Conservation (phyloP, 2,113 vertebrate species). For the chimpanzee (Pan troglodytes) region NHGRI_mPanTro3-v2.1_pri NC_072421.2:68181001-68181500, state of each 20-base stretch:
- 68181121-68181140: neutral
- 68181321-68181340: neutral
- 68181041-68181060: neutral
- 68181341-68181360: conserved; percentile 4
- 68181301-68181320: neutral
- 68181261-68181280: neutral
- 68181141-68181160: neutral
- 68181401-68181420: neutral
- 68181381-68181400: conserved; percentile 24
- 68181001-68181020: neutral
- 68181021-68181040: neutral
- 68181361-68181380: neutral
- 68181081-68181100: neutral
- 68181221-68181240: neutral
- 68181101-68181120: neutral
- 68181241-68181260: neutral
- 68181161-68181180: neutral
- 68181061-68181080: neutral
- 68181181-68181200: neutral
- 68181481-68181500: conserved; percentile 96
- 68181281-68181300: conserved; percentile 4
- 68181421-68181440: conserved; percentile 43
- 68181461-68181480: conserved; percentile 95
- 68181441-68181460: conserved; percentile 97
- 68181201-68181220: neutral